These are phyloP conservation scores for Varanus komodoensis DNA, from an alignment of 2,113 vertebrate species.

Conservation along the genomic window DNA sequence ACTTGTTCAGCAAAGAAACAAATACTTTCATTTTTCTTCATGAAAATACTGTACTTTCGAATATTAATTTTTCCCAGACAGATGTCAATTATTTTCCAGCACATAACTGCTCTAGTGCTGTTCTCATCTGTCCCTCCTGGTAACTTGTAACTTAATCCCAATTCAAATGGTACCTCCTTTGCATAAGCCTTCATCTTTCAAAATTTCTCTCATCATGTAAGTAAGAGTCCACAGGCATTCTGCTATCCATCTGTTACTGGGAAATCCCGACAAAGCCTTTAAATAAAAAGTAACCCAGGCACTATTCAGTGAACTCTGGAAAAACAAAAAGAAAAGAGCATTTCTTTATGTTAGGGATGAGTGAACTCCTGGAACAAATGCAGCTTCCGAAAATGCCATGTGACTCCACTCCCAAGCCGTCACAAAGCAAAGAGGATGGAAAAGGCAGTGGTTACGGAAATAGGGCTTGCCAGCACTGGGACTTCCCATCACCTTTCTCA, in stretches of 20 bases:
- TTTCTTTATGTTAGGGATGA: not conserved
- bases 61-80: not conserved
- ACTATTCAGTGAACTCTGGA: constrained; percentile 75
- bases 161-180: constrained; percentile 64
- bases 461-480: not conserved
- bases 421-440: not conserved
- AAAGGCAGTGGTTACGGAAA: not conserved
- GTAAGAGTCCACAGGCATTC: constrained; percentile 82
- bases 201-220: constrained; percentile 74
- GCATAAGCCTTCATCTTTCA: constrained; percentile 69
- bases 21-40: not conserved
- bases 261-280: constrained; percentile 69
- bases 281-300: constrained; percentile 81
- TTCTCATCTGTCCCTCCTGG: constrained; percentile 31
- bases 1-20: not conserved
- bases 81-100: not conserved
- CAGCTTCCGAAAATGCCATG: not conserved
- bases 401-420: not conserved
- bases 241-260: constrained; percentile 10
- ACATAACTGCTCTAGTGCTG: not conserved
- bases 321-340: not conserved
- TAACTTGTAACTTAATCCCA: not conserved
- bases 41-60: constrained; percentile 18
- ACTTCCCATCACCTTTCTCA: not conserved
- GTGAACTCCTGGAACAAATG: not conserved